Percentiles rank a stretch among this genome's conserved stretches.
phyloP scores from a whole-genome alignment of 1,140 invertebrate species.

The Sycophaga agraensis region DNA sequence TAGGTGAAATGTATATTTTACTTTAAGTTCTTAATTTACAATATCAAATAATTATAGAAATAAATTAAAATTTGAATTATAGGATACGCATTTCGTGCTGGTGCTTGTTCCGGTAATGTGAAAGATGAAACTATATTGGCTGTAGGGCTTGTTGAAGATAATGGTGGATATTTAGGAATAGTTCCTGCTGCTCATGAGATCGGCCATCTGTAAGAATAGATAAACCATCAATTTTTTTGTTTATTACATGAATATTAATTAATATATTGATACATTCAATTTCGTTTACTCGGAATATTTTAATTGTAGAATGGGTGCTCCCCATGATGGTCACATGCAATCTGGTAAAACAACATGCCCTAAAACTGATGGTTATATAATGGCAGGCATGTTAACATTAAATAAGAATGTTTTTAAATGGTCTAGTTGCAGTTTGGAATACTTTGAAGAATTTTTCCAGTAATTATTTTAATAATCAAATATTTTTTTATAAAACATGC shows the following conservation, averaged over 20 bases:
- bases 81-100: constrained; percentile 9
- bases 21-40: neutral
- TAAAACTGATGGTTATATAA: constrained; percentile 8
- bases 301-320: constrained; percentile 6
- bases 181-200: constrained; percentile 48
- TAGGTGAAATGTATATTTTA: neutral
- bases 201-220: constrained; percentile 45
- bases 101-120: constrained; percentile 14
- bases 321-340: neutral
- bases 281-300: no score
- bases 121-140: constrained; percentile 34
- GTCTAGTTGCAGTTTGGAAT: constrained; percentile 17
- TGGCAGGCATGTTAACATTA: neutral
- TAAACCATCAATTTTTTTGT: neutral
- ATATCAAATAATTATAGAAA: no score
- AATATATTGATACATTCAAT: no score
- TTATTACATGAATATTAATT: neutral
- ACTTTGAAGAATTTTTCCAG: constrained; percentile 16
- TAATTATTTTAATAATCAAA: neutral
- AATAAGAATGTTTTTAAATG: constrained; percentile 11
- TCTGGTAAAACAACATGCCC: neutral
- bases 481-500: neutral
- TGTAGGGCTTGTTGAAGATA: constrained; percentile 46
- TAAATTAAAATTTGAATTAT: no score
- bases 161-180: constrained; percentile 47